These are phyloP conservation scores for Luidia sarsii DNA, from an alignment of 53 echinoderm and acorn worm species.

Conservation along the genomic window DNA sequence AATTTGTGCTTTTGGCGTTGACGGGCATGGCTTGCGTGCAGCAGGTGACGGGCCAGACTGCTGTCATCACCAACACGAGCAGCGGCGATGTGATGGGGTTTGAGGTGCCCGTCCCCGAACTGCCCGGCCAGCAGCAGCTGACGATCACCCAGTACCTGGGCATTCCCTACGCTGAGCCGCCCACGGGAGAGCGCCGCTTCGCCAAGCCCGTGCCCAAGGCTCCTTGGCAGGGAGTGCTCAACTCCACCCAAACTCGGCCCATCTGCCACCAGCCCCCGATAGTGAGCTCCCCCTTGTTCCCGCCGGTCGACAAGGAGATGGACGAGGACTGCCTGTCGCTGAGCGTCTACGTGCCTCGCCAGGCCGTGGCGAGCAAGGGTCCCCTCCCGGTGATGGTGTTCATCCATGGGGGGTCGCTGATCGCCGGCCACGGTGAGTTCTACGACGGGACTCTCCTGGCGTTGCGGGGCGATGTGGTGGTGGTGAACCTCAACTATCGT, in stretches of 20 bases:
- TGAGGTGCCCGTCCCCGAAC: not conserved
- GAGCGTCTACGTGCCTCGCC: conserved; percentile 61
- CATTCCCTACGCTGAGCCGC: conserved; percentile 71
- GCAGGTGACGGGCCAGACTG: not conserved
- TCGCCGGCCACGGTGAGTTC: conserved; percentile 16
- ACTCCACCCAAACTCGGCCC: conserved; percentile 29
- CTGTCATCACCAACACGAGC: conserved; percentile 26
- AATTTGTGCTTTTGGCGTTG: not conserved
- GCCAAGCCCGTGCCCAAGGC: conserved; percentile 47
- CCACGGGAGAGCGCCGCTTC: conserved; percentile 55
- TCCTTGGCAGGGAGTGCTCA: conserved; percentile 47
- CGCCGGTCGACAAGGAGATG: not conserved
- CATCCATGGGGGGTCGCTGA: conserved; percentile 59
- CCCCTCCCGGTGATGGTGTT: conserved; percentile 68
- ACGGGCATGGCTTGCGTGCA: not conserved
- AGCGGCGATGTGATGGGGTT: conserved; percentile 13
- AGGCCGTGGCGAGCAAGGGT: not conserved
- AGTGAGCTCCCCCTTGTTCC: not conserved
- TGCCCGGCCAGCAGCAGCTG: too few species aligned
- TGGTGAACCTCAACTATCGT: conserved; percentile 78
- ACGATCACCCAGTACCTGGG: conserved; percentile 23
- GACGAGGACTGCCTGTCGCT: conserved; percentile 68
- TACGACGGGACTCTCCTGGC: conserved; percentile 57
- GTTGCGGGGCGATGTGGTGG: conserved; percentile 46
- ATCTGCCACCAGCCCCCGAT: conserved; percentile 46